Base-by-base conservation (phyloP, 1,140 invertebrate genomes). In the Diachasmimorpha longicaudata region DNA sequence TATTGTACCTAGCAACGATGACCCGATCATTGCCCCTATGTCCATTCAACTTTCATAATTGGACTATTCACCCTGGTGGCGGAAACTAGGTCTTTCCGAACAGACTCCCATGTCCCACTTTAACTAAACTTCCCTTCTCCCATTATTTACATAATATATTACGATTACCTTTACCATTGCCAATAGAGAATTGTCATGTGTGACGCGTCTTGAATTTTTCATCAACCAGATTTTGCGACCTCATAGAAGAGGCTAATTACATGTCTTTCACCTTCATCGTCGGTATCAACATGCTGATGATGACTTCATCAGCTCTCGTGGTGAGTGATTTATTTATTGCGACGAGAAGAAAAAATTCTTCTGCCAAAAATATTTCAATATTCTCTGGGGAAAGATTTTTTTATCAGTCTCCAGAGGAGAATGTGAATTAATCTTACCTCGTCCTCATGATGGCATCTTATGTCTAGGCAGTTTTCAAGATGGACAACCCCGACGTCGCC, bases 261-360 rank as follows among this genome's bases (percentile, higher is more conserved):
- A 13, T 76, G 23, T 71, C 69, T 11, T 71, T 76, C n/a, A n/a
- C 63, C 1, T 44, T 46, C 52, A 55, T 76, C 21, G 70, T 76
- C 25, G 74, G 74, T 4, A 76, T 76, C 14, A 76, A 76, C 44
- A 76, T 71, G 55, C 16, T 76, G 10, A 76, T 76, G 74, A 76
- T 76, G 74, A 76, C 74, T 31, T 36, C 74, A 0, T 76, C 74
- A 36, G 68, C 31, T 21, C 31, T 76, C 6, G 74, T 66, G 69
- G 74, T 76, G 63, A 48, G n/a, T 21, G 42, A 23, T n/a, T 75
- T 55, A 11, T 39, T 58, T 4, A 73, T 66, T 16, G n/a, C n/a
- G n/a, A n/a, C n/a, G n/a, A n/a, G n/a, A n/a, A n/a, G n/a, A n/a
- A n/a, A n/a, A n/a, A n/a, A n/a, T n/a, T n/a, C n/a, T n/a, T n/a